A percentile compares a stretch with the other conserved stretches of the same genome.
Evolutionary conservation across 1,140 invertebrate genomes (phyloP).

Genomic region (Coelopa frigida): DNA sequence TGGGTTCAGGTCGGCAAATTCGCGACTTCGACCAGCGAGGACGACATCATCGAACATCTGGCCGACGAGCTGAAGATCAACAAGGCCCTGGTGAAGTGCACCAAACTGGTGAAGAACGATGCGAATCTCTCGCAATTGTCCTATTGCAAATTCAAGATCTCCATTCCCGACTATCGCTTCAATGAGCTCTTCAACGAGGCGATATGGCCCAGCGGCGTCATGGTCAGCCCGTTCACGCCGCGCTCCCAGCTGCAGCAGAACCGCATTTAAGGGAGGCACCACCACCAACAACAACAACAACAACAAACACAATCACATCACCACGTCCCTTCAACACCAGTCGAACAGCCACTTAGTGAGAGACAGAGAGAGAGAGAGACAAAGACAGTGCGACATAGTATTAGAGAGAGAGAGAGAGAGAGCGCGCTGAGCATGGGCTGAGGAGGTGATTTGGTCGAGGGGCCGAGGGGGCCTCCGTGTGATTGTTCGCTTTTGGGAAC

Average conservation of each 20-base stretch:
- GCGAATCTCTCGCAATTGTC: constrained; percentile 40
- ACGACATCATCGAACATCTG: constrained; percentile 39
- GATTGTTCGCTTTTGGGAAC: no score
- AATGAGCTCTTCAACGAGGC: constrained; percentile 44
- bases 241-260: constrained; percentile 42
- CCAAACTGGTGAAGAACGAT: constrained; percentile 41
- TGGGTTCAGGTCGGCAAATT: constrained; percentile 43
- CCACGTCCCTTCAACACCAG: no score
- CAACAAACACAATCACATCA: constrained; percentile 1
- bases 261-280: constrained; percentile 28
- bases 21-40: constrained; percentile 40
- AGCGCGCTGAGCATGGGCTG: no score
- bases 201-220: constrained; percentile 42
- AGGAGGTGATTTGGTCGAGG: no score
- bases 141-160: constrained; percentile 42
- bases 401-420: no score
- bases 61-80: constrained; percentile 41
- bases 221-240: constrained; percentile 41
- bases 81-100: constrained; percentile 41
- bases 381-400: no score
- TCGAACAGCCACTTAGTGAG: no score
- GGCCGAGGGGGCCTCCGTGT: no score
- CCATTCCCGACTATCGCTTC: constrained; percentile 42
- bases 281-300: constrained; percentile 4
- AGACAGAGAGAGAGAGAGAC: no score